Evolutionary conservation across 1,140 invertebrate species (phyloP).

Genomic region (Lordiphosa mommai): DNA sequence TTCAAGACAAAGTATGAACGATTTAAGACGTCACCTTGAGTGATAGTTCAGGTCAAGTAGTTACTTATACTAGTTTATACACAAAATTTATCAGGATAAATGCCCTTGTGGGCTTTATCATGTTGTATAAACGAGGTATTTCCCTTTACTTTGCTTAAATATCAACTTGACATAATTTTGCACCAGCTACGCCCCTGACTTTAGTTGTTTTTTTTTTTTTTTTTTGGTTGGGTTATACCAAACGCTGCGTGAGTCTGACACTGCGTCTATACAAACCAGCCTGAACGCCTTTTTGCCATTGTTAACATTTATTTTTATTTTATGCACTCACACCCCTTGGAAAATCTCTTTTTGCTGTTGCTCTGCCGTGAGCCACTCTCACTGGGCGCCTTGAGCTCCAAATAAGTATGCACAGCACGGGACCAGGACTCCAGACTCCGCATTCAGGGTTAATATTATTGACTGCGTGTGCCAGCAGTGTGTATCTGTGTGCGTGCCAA

Average conservation of each 20-base stretch:
- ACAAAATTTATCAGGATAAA: too few species aligned
- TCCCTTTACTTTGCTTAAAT: too few species aligned
- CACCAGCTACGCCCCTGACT: neutral
- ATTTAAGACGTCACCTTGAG: too few species aligned
- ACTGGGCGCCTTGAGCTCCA: slow-evolving; percentile 59
- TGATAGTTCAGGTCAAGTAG: too few species aligned
- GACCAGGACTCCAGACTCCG: slow-evolving; percentile 23
- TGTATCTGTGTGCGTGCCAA: slow-evolving; percentile 63
- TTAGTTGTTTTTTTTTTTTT: slow-evolving; percentile 31
- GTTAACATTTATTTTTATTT: slow-evolving; percentile 77
- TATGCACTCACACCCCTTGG: slow-evolving; percentile 57
- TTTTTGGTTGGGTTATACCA: slow-evolving; percentile 33
- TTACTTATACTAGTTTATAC: too few species aligned
- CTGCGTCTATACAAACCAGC: slow-evolving; percentile 32
- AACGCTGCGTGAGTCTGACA: slow-evolving; percentile 64
- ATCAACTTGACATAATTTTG: too few species aligned
- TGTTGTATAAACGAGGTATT: too few species aligned
- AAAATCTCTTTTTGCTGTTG: neutral
- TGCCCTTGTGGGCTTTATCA: too few species aligned
- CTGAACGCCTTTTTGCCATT: slow-evolving; percentile 68
- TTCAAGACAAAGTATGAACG: too few species aligned
- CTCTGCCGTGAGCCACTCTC: slow-evolving; percentile 8
- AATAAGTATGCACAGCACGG: slow-evolving; percentile 77
- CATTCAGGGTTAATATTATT: slow-evolving; percentile 67
- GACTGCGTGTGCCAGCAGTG: slow-evolving; percentile 42